phyloP scores from a whole-genome alignment of 2,797 vertebrate genomes.

The Enteromius radiatus region DNA sequence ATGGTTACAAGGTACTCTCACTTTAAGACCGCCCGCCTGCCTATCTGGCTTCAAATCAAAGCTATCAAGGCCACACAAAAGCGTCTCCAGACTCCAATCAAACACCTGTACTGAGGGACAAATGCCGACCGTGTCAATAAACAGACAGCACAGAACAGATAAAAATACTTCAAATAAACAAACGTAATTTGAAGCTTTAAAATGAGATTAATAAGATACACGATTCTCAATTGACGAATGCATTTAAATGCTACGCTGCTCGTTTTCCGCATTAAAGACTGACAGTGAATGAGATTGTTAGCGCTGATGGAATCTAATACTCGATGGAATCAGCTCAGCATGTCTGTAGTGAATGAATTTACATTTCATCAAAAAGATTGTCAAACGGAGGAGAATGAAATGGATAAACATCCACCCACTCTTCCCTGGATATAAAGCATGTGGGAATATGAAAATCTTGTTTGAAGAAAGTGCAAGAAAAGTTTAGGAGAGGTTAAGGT shows the following conservation, averaged over 20 bases:
- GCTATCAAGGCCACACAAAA: conserved; percentile 41
- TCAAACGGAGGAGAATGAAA: conserved; percentile 24
- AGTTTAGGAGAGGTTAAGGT: neutral
- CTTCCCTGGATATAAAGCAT: conserved; percentile 6
- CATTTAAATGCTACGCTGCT: neutral
- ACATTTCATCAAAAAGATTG: conserved; percentile 36
- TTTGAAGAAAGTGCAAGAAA: neutral
- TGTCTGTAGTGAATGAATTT: conserved; percentile 36
- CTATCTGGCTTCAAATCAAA: neutral
- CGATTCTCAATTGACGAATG: neutral
- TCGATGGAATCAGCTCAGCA: conserved; percentile 16
- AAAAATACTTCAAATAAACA: conserved; percentile 11
- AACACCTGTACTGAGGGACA: conserved; percentile 8
- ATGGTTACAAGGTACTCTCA: neutral
- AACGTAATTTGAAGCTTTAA: neutral
- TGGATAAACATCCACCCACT: conserved; percentile 33
- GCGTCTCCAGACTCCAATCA: conserved; percentile 28
- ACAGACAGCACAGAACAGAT: neutral
- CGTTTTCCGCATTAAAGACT: conserved; percentile 2
- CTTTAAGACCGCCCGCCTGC: neutral
- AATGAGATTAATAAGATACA: conserved; percentile 15
- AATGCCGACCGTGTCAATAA: conserved; percentile 1
- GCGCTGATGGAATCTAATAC: conserved; percentile 25
- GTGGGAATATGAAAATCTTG: neutral
- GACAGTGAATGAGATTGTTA: conserved; percentile 7